Evolutionary conservation across 2,797 vertebrate species (phyloP).

Genomic region (Gymnoscopelus microlampas): DNA sequence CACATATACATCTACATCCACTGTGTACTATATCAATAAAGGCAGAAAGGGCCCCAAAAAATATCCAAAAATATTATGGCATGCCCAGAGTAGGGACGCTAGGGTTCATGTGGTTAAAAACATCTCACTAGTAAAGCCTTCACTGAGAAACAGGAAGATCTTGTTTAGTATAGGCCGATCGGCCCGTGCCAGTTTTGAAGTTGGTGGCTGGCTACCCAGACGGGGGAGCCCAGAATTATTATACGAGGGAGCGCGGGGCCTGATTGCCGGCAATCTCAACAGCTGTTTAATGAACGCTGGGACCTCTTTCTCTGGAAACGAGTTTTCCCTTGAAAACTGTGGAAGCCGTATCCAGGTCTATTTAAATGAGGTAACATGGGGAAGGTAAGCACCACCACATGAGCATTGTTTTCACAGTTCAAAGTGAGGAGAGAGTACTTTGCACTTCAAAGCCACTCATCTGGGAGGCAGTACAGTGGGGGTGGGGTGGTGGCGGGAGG

Average conservation of each 20-base stretch:
- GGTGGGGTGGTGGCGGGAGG: conserved; percentile 70
- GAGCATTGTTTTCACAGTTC: conserved; percentile 90
- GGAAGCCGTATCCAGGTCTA: conserved; percentile 86
- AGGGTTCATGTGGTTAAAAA: too few relatives aligned
- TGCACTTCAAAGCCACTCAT: conserved; percentile 92
- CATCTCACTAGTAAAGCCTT: too few relatives aligned
- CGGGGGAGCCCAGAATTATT: conserved; percentile 34
- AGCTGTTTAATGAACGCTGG: conserved; percentile 85
- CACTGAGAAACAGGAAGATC: too few relatives aligned
- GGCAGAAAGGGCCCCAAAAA: too few relatives aligned
- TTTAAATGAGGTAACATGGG: conserved; percentile 88
- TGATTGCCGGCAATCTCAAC: conserved; percentile 77
- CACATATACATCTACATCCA: too few relatives aligned
- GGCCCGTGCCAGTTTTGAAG: conserved; percentile 36
- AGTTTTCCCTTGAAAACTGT: conserved; percentile 85
- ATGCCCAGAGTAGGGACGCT: too few relatives aligned
- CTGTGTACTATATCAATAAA: too few relatives aligned
- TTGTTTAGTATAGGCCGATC: too few relatives aligned
- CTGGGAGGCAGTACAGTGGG: conserved; percentile 85
- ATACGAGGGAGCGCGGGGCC: conserved; percentile 55
- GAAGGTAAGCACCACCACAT: conserved; percentile 87
- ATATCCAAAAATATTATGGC: too few relatives aligned
- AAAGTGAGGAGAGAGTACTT: conserved; percentile 90
- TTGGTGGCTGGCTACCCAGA: conserved; percentile 54
- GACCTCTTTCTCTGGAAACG: conserved; percentile 81